Evolutionary conservation across 2,888 invertebrate genomes (phyloP).

Genomic region (Drosophila trichaetosa): DNA sequence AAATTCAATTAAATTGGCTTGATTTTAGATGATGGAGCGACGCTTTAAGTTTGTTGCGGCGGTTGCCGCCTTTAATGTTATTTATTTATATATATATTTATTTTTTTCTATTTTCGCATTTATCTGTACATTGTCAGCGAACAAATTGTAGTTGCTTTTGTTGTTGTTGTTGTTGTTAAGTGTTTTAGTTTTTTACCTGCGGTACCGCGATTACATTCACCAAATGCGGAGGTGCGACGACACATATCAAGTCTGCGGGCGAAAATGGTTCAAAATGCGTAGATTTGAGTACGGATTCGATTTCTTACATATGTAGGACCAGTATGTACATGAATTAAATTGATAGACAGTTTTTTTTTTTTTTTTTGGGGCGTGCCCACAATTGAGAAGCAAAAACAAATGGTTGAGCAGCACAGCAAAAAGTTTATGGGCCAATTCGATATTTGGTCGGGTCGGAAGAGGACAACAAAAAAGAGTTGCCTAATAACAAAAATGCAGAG

Average conservation of each 20-base stretch:
- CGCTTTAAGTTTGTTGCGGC: conserved; percentile 63
- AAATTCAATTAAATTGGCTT: conserved; percentile 77
- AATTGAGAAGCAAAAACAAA: background rate
- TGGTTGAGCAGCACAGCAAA: conserved; percentile 38
- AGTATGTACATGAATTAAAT: conserved; percentile 36
- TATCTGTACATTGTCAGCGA: conserved; percentile 66
- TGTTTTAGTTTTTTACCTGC: conserved; percentile 91
- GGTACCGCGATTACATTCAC: conserved; percentile 98
- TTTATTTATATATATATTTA: conserved; percentile 9
- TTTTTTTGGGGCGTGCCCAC: conserved; percentile 15
- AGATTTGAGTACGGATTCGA: conserved; percentile 68
- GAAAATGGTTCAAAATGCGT: conserved; percentile 78
- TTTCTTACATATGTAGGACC: conserved; percentile 22
- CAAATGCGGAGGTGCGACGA: conserved; percentile 97
- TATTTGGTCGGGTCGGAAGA: conserved; percentile 5
- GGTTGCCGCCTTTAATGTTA: conserved; percentile 77
- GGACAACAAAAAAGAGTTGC: background rate
- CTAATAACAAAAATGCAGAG: background rate
- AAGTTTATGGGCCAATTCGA: conserved; percentile 19
- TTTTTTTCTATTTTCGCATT: conserved; percentile 51
- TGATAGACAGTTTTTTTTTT: background rate
- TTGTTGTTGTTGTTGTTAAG: conserved; percentile 45
- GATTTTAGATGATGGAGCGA: conserved; percentile 74
- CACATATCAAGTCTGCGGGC: conserved; percentile 99
- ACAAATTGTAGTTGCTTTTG: conserved; percentile 44